Conservation (phyloP, 2,113 vertebrate genomes). For the Vombatus ursinus region DNA sequence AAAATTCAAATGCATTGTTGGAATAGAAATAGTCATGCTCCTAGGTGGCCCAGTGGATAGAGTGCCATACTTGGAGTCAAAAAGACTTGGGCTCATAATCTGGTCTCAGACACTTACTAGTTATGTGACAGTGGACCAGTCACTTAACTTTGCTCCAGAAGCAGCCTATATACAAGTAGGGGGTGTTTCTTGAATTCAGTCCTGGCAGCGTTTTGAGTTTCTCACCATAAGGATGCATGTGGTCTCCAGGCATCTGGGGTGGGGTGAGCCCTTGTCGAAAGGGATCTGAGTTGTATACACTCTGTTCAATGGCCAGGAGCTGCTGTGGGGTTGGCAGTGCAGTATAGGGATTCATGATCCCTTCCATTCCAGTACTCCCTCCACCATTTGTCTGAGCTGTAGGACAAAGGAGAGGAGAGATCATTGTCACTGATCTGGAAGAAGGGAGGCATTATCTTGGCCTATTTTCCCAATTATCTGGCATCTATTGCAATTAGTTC, state of each 20-base stretch:
- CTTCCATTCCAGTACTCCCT: conserved; percentile 85
- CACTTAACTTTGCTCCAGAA: neutral
- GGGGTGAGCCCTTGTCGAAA: conserved; percentile 97
- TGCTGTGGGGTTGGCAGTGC: conserved; percentile 88
- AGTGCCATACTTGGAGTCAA: neutral
- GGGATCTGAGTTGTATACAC: conserved; percentile 90
- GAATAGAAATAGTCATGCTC: neutral
- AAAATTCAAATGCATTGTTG: neutral
- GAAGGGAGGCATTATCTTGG: neutral
- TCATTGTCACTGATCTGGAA: accelerated
- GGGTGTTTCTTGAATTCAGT: neutral
- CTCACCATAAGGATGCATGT: conserved; percentile 98
- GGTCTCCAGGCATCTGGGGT: conserved; percentile 98
- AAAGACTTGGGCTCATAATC: neutral
- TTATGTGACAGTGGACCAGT: neutral
- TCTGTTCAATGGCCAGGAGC: conserved; percentile 89
- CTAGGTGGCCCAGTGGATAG: neutral
- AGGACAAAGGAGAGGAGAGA: conserved; percentile 7
- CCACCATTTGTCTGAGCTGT: conserved; percentile 85
- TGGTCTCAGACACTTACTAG: neutral
- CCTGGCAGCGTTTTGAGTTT: accelerated
- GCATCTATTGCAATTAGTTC: neutral
- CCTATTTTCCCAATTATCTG: neutral
- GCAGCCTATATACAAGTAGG: neutral
- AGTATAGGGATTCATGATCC: conserved; percentile 88